Conservation (phyloP, 2,888 invertebrate species). For the Hartigia nigra region DNA sequence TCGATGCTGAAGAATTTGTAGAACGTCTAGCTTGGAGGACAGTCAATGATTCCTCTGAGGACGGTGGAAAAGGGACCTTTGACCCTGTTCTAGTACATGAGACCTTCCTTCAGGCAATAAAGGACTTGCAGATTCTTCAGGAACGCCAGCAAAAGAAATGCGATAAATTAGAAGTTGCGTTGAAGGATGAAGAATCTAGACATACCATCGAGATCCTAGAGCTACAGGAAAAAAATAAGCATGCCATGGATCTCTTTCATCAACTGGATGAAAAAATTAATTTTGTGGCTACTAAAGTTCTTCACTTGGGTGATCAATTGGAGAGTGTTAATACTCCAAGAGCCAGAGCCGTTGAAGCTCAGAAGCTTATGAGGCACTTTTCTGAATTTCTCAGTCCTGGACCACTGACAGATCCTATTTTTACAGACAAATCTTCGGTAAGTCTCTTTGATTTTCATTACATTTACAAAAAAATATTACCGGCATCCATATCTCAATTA, state of each 20-base stretch:
- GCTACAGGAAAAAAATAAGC: constrained; percentile 88
- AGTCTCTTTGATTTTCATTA: constrained; percentile 24
- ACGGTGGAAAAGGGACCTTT: constrained; percentile 77
- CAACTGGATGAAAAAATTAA: constrained; percentile 96
- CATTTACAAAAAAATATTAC: background rate
- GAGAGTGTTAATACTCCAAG: constrained; percentile 96
- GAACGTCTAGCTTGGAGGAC: constrained; percentile 96
- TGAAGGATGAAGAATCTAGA: constrained; percentile 87
- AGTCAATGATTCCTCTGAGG: constrained; percentile 77
- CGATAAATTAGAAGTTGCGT: constrained; percentile 81
- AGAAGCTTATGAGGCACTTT: constrained; percentile 90
- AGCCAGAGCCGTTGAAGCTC: constrained; percentile 93
- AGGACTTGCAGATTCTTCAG: constrained; percentile 81
- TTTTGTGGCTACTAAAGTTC: constrained; percentile 95
- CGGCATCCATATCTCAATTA: background rate
- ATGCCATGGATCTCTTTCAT: constrained; percentile 88
- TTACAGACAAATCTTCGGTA: constrained; percentile 85
- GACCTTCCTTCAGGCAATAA: constrained; percentile 93
- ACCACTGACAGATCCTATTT: constrained; percentile 85
- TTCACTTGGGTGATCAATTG: constrained; percentile 98
- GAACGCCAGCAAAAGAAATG: constrained; percentile 89
- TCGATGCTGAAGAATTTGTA: constrained; percentile 97
- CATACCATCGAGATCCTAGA: constrained; percentile 85
- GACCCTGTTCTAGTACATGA: constrained; percentile 90
- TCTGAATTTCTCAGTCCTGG: constrained; percentile 91